Percentiles rank a stretch among this genome's conserved stretches.
phyloP scores from a whole-genome alignment of 2,888 invertebrate genomes.

The Liopterus haemorrhoidalis region DNA sequence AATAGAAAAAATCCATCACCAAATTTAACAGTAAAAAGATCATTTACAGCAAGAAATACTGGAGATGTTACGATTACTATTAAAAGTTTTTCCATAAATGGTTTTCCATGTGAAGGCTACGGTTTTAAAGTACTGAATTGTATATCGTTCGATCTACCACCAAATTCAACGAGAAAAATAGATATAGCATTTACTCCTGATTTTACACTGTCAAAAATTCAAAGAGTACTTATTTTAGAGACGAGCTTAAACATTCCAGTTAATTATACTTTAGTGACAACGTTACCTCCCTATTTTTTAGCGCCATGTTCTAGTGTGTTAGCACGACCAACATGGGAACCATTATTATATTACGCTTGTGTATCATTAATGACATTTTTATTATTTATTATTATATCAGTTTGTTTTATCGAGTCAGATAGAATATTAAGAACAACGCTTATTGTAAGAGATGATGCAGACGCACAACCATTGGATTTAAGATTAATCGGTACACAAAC shows the following conservation, averaged over 20 bases:
- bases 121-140: slow-evolving; percentile 76
- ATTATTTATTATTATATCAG: slow-evolving; percentile 59
- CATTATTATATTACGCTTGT: slow-evolving; percentile 58
- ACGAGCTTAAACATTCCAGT: slow-evolving; percentile 57
- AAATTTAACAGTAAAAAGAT: slow-evolving; percentile 68
- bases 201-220: slow-evolving; percentile 71
- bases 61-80: slow-evolving; percentile 82
- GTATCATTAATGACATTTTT: slow-evolving; percentile 56
- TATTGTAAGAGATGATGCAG: slow-evolving; percentile 48
- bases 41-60: slow-evolving; percentile 83
- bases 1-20: slow-evolving; percentile 48
- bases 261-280: slow-evolving; percentile 65
- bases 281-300: slow-evolving; percentile 56
- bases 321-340: slow-evolving; percentile 73
- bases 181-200: slow-evolving; percentile 87
- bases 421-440: slow-evolving; percentile 56
- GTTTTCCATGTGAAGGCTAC: slow-evolving; percentile 66
- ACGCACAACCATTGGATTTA: slow-evolving; percentile 57
- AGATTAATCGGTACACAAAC: slow-evolving; percentile 51
- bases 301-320: slow-evolving; percentile 62
- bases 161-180: slow-evolving; percentile 69
- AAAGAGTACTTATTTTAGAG: slow-evolving; percentile 55
- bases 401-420: slow-evolving; percentile 67
- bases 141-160: slow-evolving; percentile 60
- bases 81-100: slow-evolving; percentile 60